phyloP scores from a whole-genome alignment of 2,113 vertebrate species.

The Tetrao urogallus region DNA sequence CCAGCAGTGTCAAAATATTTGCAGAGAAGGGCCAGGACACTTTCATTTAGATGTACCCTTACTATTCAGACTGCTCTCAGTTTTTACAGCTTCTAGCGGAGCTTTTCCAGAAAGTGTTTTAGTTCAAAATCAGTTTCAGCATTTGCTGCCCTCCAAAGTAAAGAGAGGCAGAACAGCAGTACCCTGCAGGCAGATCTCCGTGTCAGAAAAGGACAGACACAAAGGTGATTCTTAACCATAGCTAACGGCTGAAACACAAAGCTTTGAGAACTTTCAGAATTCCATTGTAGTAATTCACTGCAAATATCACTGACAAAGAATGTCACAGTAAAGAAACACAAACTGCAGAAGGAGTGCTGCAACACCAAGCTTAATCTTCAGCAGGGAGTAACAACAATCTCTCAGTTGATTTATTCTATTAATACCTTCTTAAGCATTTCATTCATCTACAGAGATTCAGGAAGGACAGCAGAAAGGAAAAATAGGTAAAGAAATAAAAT shows the following conservation, averaged over 20 bases:
- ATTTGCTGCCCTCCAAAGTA: not conserved
- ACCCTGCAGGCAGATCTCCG: not conserved
- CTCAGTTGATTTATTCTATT: not conserved
- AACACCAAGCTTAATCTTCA: not conserved
- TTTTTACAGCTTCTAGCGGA: not conserved
- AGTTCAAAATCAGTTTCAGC: not conserved
- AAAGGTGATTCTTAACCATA: not conserved
- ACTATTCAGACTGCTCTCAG: not conserved
- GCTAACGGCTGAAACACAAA: not conserved
- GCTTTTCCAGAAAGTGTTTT: not conserved
- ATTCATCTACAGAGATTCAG: conserved; percentile 82
- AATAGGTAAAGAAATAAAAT: not conserved
- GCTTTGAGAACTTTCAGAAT: not conserved
- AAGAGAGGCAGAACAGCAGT: not conserved
- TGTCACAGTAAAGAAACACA: not conserved
- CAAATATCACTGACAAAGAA: conserved; percentile 39
- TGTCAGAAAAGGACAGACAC: not conserved
- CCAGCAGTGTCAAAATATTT: not conserved
- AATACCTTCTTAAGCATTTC: conserved; percentile 82
- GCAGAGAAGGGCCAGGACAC: not conserved
- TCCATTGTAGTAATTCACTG: not conserved
- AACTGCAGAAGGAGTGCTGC: not conserved
- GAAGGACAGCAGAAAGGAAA: conserved; percentile 60
- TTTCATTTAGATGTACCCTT: not conserved
- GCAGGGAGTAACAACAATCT: not conserved